Evolutionary conservation across 1,140 invertebrate species (phyloP), one percentile per base, ranked within the genome.

Genomic region (Wiebesia pumilae): DNA sequence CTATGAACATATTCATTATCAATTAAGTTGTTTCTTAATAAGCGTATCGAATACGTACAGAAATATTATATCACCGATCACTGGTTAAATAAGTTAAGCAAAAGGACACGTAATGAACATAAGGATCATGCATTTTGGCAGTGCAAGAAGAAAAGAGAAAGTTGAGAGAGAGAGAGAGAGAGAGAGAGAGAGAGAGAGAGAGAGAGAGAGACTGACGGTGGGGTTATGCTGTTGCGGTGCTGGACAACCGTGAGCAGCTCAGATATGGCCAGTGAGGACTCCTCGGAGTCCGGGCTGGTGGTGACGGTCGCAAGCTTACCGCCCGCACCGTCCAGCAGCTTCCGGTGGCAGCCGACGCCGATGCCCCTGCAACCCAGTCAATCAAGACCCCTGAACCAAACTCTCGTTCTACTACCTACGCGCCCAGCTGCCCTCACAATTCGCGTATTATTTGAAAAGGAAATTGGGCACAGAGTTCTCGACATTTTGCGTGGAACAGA

Each of bases 231-330:
- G 93, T 94, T 94, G 90, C 93, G 92, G 86, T 93, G 93, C 89
- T 93, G 93, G 33, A 54, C 54, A 43, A 73, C n/a, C 3, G 81
- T 71, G 81, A 54, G 62, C 14, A 86, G 51, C 24, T 93, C 92
- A 88, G 92, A 91, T 83, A 91, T 90, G 89, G 90, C 89, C 90
- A 92, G 90, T 27, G 54, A 47, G 30, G 54, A 81, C 91, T 93
- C 92, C 82, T 93, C 92, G 87, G 91, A 93, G 90, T 94, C 93
- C 86, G 94, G 94, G 89, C 94, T 94, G 89, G 93, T 94, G 87
- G 94, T 92, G 88, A 95, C 93, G 78, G 94, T 94, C 86, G 94
- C 93, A 89, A 95, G 91, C 90, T 95, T 95, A 87, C 94, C 90
- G 9, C 78, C 81, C 21, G 79, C 81, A 16, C 73, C 81, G 89